Base-by-base conservation (phyloP, 2,797 vertebrate genomes). In the Pteropus rufus region DNA sequence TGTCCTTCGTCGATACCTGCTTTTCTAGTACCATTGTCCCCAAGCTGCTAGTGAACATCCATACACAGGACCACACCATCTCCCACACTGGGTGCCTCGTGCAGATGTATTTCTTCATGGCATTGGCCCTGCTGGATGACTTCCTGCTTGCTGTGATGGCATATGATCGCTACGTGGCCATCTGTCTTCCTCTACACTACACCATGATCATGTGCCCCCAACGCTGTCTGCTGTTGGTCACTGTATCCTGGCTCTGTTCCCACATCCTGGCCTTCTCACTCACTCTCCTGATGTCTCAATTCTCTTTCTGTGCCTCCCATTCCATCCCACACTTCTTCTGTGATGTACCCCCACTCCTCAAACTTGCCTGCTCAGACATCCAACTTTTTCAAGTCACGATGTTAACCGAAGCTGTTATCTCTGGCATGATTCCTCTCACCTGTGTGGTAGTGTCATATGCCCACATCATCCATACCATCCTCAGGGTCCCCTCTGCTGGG, bases 281-380 rank as follows among this genome's bases (percentile, higher is more conserved):
- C 1, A 97, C 94, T 2, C 94, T 98, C 11, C 95, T 97, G 24
- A 98, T 98, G 3, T 98, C 98, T 85, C 98, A 98, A 31, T 97
- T 99, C 62, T 95, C 95, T 26, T 99, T 98, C 93, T 99, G 98
- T 83, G 95, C 86, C 56, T 98, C 98, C 56, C 98, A 98, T 65
- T 92, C 93, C 29, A 98, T 99, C 88, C 72, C 95, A 56, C 98
- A 98, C 79, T 99, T 98, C 81, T 99, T 93, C 94, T 99, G 98
- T 97, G 98, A 99, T 93, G 97, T 98, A n/a, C 85, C 98, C 62
- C 97, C 98, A 14, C 97, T 99, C 77, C 98, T 98, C 72, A 73
- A 67, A 0, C 96, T 99, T 1, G 97, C 98, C 19, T 98, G 54
- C 97, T 83, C 91, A 97, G 82, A 97, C 97, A 90, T 95, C 1